Percentiles rank a stretch among this genome's conserved stretches.
Evolutionary conservation across 2,888 invertebrate genomes (phyloP).

Genomic region (Lochmaea capreae): DNA sequence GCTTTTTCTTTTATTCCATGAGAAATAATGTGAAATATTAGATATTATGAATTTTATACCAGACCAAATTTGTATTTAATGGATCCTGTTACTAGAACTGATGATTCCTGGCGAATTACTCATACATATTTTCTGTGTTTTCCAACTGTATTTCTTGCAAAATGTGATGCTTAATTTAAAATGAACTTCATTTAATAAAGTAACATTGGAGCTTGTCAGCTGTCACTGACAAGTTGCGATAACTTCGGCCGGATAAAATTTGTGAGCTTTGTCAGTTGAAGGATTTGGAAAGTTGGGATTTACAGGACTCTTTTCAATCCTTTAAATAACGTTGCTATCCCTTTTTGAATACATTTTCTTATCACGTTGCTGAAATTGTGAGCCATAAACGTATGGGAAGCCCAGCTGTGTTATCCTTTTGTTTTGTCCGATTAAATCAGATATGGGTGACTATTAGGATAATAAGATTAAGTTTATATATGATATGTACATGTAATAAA

Average conservation of each 20-base stretch:
- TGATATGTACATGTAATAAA: no score
- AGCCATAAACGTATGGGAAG: constrained; percentile 7
- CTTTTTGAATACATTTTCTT: constrained; percentile 24
- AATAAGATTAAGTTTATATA: background rate
- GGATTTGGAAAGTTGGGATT: constrained; percentile 26
- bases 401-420: background rate
- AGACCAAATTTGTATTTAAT: no score
- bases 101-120: no score
- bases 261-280: constrained; percentile 26
- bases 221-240: constrained; percentile 25
- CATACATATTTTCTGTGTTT: no score
- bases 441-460: background rate
- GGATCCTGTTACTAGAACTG: no score
- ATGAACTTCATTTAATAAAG: no score
- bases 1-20: no score
- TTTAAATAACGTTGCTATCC: constrained; percentile 20
- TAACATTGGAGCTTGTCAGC: constrained; percentile 7
- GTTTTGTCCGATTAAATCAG: background rate
- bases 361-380: constrained; percentile 15
- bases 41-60: no score
- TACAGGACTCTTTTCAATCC: constrained; percentile 26
- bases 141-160: no score
- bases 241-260: constrained; percentile 26
- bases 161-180: no score
- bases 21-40: no score